Base-by-base conservation (phyloP, 2,113 vertebrate genomes). In the Sorex araneus region DNA sequence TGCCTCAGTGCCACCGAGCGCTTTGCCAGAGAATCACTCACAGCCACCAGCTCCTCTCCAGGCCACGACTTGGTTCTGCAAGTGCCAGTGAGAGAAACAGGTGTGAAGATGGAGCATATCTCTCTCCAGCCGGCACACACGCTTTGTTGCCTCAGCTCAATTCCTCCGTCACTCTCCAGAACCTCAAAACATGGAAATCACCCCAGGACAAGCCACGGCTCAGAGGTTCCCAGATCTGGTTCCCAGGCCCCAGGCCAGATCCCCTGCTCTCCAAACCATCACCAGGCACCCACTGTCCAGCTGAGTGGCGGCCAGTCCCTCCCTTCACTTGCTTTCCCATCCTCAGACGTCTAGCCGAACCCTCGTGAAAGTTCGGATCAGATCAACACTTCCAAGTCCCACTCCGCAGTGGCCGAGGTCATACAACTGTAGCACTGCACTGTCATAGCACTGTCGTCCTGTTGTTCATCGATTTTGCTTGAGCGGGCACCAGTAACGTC, bases 61-160 rank as follows among this genome's bases (percentile, higher is more conserved):
- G 89, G 47, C 45, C 69, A 27, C 0, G 45, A 50, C 63, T 32
- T 0, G 54, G 45, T 45, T 91, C 67, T 81, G 90, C 4, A 4
- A 74, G 80, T 81, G 64, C 60, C 89, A 89, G 19, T 2, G 71
- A 80, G 47, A 94, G 13, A 36, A 84, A 93, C 87, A 1, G 21
- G n/a, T 92, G 93, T 74, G 83, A 87, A 70, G 30, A 82, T 54
- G 63, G 93, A 96, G 82, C 5, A 84, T 50, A 79, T 89, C 92
- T 96, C 92, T 54, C 88, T 91, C 83, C 73, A 25, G 81, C 77
- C 90, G 86, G 94, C 94, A 95, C 88, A 88, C 27, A 57, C 2
- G 95, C 25, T 0, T 0, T 36, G 28, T 11, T 82, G 78, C 94
- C 78, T 91, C 40, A 2, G 60, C 96, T 15, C 85, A 94, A 84